Evolutionary conservation across 1,140 invertebrate genomes (phyloP).

Genomic region (Campoletis sonorensis): DNA sequence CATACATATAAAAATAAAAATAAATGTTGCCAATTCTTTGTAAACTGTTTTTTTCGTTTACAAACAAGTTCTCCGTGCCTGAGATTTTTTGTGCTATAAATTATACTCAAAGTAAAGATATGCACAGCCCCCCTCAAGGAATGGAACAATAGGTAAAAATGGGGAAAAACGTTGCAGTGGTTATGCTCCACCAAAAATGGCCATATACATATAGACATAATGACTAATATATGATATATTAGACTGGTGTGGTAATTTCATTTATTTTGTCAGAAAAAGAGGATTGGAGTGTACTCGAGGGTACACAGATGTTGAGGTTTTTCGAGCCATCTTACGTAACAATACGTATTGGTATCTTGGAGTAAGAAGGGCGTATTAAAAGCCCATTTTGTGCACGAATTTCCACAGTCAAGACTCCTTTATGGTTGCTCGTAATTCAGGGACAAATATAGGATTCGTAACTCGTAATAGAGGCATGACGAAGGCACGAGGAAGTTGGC

Average conservation of each 20-base stretch:
- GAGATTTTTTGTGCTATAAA: neutral
- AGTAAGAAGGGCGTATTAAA: neutral
- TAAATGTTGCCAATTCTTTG: too few species aligned
- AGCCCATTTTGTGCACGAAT: neutral
- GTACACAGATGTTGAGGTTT: slow-evolving; percentile 42
- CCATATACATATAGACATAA: too few species aligned
- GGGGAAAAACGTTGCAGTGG: neutral
- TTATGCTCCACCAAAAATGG: neutral
- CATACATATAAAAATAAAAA: too few species aligned
- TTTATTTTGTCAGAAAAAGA: slow-evolving; percentile 29
- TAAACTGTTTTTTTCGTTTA: too few species aligned
- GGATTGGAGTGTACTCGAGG: neutral
- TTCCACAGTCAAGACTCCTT: too few species aligned
- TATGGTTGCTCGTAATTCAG: too few species aligned
- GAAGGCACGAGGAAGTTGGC: neutral
- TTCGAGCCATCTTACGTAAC: neutral
- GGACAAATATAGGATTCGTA: too few species aligned
- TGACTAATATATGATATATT: neutral
- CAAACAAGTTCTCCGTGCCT: too few species aligned
- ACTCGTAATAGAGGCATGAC: neutral
- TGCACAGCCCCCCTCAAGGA: neutral
- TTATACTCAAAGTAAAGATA: neutral
- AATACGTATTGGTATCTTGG: neutral
- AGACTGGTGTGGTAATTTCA: neutral
- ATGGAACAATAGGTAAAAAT: neutral